Base-by-base conservation (phyloP, 2,113 vertebrate genomes). In the Urocitellus parryii region DNA sequence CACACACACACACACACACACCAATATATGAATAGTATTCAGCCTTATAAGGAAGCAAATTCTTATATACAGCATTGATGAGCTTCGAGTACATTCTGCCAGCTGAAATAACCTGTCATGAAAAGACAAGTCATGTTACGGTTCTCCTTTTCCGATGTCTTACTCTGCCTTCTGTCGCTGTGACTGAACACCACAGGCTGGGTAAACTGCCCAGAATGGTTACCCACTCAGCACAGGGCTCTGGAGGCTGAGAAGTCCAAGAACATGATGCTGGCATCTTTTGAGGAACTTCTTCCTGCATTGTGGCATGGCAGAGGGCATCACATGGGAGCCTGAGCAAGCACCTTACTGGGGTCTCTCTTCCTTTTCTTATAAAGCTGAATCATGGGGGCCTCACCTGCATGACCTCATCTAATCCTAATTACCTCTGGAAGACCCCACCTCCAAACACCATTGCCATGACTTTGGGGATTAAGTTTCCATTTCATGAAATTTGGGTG, bases 1-100 rank as follows among this genome's bases (percentile, higher is more conserved):
- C 27, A 39, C 22, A 67, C 9, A 45, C 48, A 45, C 2, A 53
- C 51, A 16, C 14, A 53, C 3, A 53, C 51, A 53, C 45, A 45
- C 7, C 17, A 78, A 27, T 61, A 61, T 61, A 25, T 24, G 58
- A 78, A 56, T 92, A 70, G 63, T 79, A 56, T n/a, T 87, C 85
- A 72, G 34, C 72, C 77, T 84, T 79, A 12, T 63, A 81, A 79
- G 79, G 48, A 73, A 82, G 37, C 42, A 77, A 90, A 79, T 94
- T 70, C 13, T 88, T 32, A 45, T 39, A n/a, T 29, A 68, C 20
- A 76, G n/a, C 18, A n/a, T 63, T 70, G 45, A 29, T 61, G 65
- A 80, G 32, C 4, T 18, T 70, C 25, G 29, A 85, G 45, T 34
- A 63, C 20, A 45, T 88, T 13, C 24, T 24, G 22, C 70, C 79